phyloP scores from a whole-genome alignment of 2,888 invertebrate genomes.

The Nasonia oneida region DNA sequence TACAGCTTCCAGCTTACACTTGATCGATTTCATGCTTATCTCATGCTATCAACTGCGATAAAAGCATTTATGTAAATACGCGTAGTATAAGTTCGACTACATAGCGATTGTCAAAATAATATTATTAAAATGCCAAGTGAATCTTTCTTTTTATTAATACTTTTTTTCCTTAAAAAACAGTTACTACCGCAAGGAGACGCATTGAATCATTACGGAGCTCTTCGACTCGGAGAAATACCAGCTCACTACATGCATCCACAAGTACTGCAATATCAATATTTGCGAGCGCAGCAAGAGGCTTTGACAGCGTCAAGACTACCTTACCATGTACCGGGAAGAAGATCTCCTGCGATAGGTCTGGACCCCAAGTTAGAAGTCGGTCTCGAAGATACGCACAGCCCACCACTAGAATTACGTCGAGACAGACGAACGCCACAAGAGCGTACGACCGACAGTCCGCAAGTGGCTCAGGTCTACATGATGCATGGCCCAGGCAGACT shows the following conservation, averaged over 20 bases:
- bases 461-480: slow-evolving; percentile 85
- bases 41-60: background rate
- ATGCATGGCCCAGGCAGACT: slow-evolving; percentile 79
- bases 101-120: background rate
- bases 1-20: slow-evolving; percentile 61
- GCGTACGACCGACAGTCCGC: slow-evolving; percentile 86
- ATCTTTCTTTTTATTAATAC: background rate
- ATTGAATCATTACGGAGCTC: slow-evolving; percentile 79
- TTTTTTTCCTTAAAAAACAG: background rate
- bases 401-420: slow-evolving; percentile 87
- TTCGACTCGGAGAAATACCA: slow-evolving; percentile 78
- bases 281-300: slow-evolving; percentile 80
- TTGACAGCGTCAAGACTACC: slow-evolving; percentile 79
- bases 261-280: slow-evolving; percentile 81
- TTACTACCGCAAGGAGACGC: slow-evolving; percentile 81
- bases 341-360: slow-evolving; percentile 79
- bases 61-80: background rate
- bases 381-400: slow-evolving; percentile 84
- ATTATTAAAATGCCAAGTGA: background rate
- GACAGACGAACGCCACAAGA: slow-evolving; percentile 80
- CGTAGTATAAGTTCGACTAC: background rate
- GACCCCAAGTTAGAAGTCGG: slow-evolving; percentile 83
- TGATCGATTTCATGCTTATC: slow-evolving; percentile 6
- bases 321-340: slow-evolving; percentile 76
- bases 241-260: slow-evolving; percentile 82